Conservation (phyloP, 2,113 vertebrate genomes). For the Esox niger region DNA sequence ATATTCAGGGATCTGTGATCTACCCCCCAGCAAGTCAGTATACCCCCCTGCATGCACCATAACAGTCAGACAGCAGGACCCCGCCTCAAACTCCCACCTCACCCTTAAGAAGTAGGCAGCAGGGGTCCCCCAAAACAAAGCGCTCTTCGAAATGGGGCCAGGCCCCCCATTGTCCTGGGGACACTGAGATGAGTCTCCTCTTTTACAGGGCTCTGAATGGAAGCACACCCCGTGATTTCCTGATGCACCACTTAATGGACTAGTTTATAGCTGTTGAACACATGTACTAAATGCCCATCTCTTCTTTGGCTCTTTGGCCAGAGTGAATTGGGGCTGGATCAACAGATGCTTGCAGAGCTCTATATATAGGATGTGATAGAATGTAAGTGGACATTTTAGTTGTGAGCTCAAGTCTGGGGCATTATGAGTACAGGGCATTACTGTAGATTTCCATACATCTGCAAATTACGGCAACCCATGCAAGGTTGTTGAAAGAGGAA, state of each 20-base stretch:
- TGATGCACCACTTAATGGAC: slow-evolving; percentile 58
- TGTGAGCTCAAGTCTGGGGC: no score
- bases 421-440: no score
- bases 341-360: slow-evolving; percentile 35
- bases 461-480: no score
- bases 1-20: slow-evolving; percentile 38
- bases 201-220: slow-evolving; percentile 52
- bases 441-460: no score
- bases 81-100: slow-evolving; percentile 23
- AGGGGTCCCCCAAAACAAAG: slow-evolving; percentile 57
- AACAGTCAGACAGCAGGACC: slow-evolving; percentile 42
- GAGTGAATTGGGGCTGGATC: slow-evolving; percentile 45
- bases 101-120: slow-evolving; percentile 35
- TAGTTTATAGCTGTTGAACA: slow-evolving; percentile 62
- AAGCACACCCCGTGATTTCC: slow-evolving; percentile 47
- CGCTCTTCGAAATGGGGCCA: slow-evolving; percentile 34
- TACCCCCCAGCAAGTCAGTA: slow-evolving; percentile 8
- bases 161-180: slow-evolving; percentile 50
- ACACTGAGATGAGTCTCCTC: slow-evolving; percentile 56
- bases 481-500: no score
- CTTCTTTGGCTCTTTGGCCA: slow-evolving; percentile 27
- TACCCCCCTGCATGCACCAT: not conserved
- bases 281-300: slow-evolving; percentile 48
- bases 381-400: not conserved
- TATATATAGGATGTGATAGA: not conserved